phyloP scores from a whole-genome alignment of 2,113 vertebrate genomes.

The Puffinus mauretanicus region DNA sequence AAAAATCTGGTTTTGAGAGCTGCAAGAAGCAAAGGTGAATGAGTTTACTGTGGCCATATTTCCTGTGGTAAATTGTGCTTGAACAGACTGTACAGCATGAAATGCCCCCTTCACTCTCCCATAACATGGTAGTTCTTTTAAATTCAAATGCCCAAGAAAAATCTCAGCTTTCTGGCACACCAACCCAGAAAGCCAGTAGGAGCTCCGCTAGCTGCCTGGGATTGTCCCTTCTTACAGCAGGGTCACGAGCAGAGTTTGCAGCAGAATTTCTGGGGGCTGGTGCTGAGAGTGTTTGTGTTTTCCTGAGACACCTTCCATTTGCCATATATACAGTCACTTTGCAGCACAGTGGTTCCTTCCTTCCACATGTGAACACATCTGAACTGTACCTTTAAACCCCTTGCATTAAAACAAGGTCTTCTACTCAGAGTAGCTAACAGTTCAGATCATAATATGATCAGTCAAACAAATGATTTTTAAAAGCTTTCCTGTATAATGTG shows the following conservation, averaged over 20 bases:
- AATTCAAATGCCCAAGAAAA: not conserved
- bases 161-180: not conserved
- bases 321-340: not conserved
- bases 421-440: not conserved
- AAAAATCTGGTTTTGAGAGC: not conserved
- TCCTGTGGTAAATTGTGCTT: not conserved
- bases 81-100: not conserved
- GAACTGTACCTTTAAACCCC: not conserved
- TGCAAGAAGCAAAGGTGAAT: not conserved
- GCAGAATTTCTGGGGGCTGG: not conserved
- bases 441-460: not conserved
- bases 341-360: not conserved
- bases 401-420: not conserved
- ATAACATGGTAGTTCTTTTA: not conserved
- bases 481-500: slow-evolving; percentile 25
- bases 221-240: not conserved
- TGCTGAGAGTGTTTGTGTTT: not conserved
- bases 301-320: not conserved
- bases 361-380: not conserved
- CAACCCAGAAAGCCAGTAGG: not conserved
- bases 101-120: not conserved
- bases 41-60: not conserved
- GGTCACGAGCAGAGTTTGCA: not conserved
- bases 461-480: slow-evolving; percentile 47
- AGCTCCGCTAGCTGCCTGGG: not conserved